Conservation (phyloP, 2,113 vertebrate genomes). For the Prunella fulvescens region DNA sequence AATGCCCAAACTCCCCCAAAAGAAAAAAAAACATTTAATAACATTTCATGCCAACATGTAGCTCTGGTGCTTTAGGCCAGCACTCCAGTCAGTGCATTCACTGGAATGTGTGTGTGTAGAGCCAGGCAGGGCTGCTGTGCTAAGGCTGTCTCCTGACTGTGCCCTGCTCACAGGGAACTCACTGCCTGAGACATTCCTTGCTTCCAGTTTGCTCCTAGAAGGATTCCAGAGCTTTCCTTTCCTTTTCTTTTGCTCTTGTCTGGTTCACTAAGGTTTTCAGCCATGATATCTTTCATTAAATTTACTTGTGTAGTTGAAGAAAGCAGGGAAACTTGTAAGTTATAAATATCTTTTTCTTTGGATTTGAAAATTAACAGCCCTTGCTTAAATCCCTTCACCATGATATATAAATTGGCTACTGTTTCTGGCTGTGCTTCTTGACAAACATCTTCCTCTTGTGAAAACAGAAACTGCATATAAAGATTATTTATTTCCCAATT, state of each 20-base stretch:
- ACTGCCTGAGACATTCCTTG: background rate
- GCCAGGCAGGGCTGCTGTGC: background rate
- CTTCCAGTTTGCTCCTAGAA: background rate
- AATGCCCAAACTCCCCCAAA: background rate
- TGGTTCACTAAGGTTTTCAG: background rate
- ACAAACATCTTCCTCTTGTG: background rate
- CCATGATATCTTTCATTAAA: background rate
- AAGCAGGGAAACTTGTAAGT: background rate
- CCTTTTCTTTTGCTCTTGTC: background rate
- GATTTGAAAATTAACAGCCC: background rate
- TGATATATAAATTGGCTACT: background rate
- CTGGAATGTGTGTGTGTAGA: background rate
- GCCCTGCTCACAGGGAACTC: rapidly evolving
- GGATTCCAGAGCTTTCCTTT: background rate
- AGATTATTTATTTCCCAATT: background rate
- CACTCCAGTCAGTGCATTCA: rapidly evolving
- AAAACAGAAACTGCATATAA: background rate
- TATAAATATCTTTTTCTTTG: background rate
- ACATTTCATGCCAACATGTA: background rate
- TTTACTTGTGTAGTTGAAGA: background rate
- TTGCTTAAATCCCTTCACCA: background rate
- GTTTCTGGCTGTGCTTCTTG: background rate
- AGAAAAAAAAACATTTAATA: background rate
- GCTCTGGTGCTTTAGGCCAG: background rate
- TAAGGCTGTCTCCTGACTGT: background rate